A percentile compares a stretch with the other conserved stretches of the same genome.
Evolutionary conservation across 1,140 invertebrate species (phyloP).

Genomic region (Bicyclus anynana): DNA sequence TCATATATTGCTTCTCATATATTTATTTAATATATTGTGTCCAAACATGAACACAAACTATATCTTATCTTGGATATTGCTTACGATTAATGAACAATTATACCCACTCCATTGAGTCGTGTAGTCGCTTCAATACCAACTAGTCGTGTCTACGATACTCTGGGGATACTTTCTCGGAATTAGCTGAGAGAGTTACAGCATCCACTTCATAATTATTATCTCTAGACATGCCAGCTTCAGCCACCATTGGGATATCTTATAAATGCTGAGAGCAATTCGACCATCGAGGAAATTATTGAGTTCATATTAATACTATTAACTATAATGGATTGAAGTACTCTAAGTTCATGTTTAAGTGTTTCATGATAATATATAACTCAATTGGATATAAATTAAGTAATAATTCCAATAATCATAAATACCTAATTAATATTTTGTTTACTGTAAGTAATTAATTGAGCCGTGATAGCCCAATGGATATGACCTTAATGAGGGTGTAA

Average conservation of each 20-base stretch:
- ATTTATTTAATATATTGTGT: not conserved
- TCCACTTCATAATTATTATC: slow-evolving; percentile 7
- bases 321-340: too few species aligned
- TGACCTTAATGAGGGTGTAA: too few species aligned
- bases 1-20: too few species aligned
- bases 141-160: slow-evolving; percentile 10
- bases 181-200: slow-evolving; percentile 2
- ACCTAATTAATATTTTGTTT: too few species aligned
- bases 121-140: slow-evolving; percentile 6
- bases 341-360: too few species aligned
- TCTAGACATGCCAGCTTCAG: not conserved
- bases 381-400: too few species aligned
- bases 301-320: not conserved
- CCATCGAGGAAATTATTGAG: not conserved
- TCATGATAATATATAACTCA: too few species aligned
- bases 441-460: too few species aligned
- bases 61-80: not conserved
- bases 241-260: not conserved
- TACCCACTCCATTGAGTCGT: not conserved
- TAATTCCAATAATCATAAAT: too few species aligned
- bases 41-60: not conserved
- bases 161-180: slow-evolving; percentile 4
- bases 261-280: not conserved
- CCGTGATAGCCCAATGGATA: too few species aligned
- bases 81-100: slow-evolving; percentile 2